These are phyloP conservation scores for Pseudolaguvia tuberculata DNA, from an alignment of 2,113 vertebrate genomes.

Conservation along the genomic window DNA sequence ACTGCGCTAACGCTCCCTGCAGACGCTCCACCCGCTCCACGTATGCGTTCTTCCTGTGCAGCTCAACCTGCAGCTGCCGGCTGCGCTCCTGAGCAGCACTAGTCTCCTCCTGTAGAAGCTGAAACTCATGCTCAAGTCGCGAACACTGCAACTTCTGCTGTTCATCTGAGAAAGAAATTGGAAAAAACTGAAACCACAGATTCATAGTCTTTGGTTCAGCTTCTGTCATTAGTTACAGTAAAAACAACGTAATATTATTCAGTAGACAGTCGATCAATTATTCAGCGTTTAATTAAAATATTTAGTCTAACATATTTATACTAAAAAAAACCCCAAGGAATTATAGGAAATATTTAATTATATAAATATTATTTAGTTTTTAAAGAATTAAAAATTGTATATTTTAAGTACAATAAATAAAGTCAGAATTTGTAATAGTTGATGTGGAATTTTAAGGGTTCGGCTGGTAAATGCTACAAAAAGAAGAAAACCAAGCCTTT, in stretches of 20 bases:
- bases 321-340: too few species aligned
- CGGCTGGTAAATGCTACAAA: neutral
- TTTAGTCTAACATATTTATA: too few species aligned
- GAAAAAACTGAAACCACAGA: too few species aligned
- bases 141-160: slow-evolving; percentile 86
- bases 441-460: neutral
- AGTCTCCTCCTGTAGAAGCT: slow-evolving; percentile 76
- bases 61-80: slow-evolving; percentile 81
- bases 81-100: slow-evolving; percentile 75
- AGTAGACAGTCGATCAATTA: too few species aligned
- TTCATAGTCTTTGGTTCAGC: too few species aligned
- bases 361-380: too few species aligned
- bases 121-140: slow-evolving; percentile 78
- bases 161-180: slow-evolving; percentile 66
- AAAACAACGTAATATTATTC: too few species aligned
- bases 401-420: neutral
- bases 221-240: too few species aligned
- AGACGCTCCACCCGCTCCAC: slow-evolving; percentile 91
- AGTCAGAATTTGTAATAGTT: too few species aligned
- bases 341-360: too few species aligned
- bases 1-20: slow-evolving; percentile 86
- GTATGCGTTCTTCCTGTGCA: slow-evolving; percentile 84
- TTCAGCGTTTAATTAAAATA: too few species aligned
- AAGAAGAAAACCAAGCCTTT: neutral
- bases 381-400: too few species aligned